Base-by-base conservation (phyloP, 1,140 invertebrate genomes). In the Globodera ellingtonae region DNA sequence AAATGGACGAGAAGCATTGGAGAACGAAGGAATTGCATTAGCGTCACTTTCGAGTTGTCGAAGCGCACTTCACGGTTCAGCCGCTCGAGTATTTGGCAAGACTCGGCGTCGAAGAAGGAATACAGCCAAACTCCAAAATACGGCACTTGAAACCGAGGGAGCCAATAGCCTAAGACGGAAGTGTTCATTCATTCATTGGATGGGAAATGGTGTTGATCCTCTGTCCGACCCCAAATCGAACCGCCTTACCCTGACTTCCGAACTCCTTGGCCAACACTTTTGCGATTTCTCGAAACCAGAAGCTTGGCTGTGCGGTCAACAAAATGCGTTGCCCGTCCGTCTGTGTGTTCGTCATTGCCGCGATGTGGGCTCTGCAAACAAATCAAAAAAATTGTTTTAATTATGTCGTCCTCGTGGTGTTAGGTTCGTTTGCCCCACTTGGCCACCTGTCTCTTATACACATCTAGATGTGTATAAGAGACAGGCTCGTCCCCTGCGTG, bases 101-200 rank as follows among this genome's bases (percentile, higher is more conserved):
- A 84, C 46, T 88, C 88, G 75, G 89, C 90, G 82, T 92, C 91
- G 84, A 92, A 90, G 44, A 91, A 81, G 56, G 90, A 89, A 18
- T 86, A 89, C 56, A 92, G 75, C 88, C 90, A 91, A 9, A 91
- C 83, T 44, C 90, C 84, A 71, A 90, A 88, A 79, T 92, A 91
- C 4, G 92, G 91, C 46, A 89, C 91, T 72, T 90, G 88, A 21
- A 90, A 85, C 2, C 91, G 90, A 6, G 91, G 90, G 7, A 92
- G 87, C 76, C 87, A 90, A 83, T 92, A 91, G 35, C 91, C 91
- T 82, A 21, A 72, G 78, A 78, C 4, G 74, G 24, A 21, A 35
- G 67, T 69, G 66, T 10, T 1, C 6, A 47, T 24, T 15, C n/a
- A 13, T 77, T 79, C 44, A 13, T 21, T 6, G 18, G 4, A 7